phyloP scores from a whole-genome alignment of 2,797 vertebrate species.

The Myripristis jacobus region DNA sequence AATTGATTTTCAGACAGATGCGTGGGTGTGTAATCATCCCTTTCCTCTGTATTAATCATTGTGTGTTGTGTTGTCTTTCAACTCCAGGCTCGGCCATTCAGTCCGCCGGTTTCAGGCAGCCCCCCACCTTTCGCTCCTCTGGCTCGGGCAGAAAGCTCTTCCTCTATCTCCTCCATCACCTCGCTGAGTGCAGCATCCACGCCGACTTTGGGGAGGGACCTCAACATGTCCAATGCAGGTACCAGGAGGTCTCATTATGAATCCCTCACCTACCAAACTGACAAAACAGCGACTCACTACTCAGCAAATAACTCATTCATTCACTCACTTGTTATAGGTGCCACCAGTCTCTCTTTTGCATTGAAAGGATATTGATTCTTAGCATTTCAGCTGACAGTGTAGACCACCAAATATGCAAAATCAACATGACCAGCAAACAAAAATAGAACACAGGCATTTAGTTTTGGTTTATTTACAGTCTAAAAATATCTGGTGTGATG shows the following conservation, averaged over 20 bases:
- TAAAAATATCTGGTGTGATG: not conserved
- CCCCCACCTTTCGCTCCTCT: constrained; percentile 95
- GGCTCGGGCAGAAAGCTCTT: constrained; percentile 96
- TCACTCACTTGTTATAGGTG: not conserved
- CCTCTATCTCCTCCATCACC: constrained; percentile 96
- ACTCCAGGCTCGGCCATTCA: constrained; percentile 92
- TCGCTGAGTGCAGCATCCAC: constrained; percentile 97
- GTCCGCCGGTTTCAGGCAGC: constrained; percentile 94
- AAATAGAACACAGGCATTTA: not conserved
- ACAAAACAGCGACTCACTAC: not conserved
- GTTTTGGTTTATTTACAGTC: not conserved
- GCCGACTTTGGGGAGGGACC: constrained; percentile 92
- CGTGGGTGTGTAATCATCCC: not conserved
- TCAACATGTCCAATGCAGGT: constrained; percentile 82
- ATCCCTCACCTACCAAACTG: not conserved
- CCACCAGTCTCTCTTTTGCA: not conserved
- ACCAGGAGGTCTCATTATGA: constrained; percentile 9
- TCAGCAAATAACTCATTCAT: not conserved
- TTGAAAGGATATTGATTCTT: no score
- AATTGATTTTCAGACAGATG: no score
- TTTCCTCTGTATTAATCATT: not conserved
- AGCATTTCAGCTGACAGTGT: no score
- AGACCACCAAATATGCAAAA: not conserved
- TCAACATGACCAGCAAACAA: not conserved
- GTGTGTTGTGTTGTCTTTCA: not conserved